Evolutionary conservation across 2,888 invertebrate genomes (phyloP).

Genomic region (Anthrax anthrax): DNA sequence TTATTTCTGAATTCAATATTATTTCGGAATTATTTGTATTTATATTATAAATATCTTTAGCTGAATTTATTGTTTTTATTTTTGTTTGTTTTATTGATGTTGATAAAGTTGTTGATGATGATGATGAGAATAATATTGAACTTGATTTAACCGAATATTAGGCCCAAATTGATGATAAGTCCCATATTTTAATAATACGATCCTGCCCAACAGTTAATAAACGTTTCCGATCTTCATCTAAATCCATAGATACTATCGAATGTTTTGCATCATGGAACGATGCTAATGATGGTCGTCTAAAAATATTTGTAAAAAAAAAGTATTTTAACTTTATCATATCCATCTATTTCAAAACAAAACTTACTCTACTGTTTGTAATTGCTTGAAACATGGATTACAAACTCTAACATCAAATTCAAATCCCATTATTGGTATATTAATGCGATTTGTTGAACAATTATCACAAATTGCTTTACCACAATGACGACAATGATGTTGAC

Average conservation of each 20-base stretch:
- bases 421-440: slow-evolving; percentile 90
- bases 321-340: background rate
- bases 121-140: background rate
- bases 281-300: slow-evolving; percentile 77
- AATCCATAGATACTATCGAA: slow-evolving; percentile 70
- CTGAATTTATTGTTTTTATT: background rate
- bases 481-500: slow-evolving; percentile 82
- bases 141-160: slow-evolving; percentile 13
- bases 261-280: slow-evolving; percentile 94
- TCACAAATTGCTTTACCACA: slow-evolving; percentile 96
- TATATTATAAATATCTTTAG: background rate
- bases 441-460: slow-evolving; percentile 73
- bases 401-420: slow-evolving; percentile 96
- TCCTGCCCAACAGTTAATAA: slow-evolving; percentile 91
- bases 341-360: slow-evolving; percentile 26
- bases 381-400: slow-evolving; percentile 80
- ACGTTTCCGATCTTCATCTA: slow-evolving; percentile 77
- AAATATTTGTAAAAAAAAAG: slow-evolving; percentile 1
- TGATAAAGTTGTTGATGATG: background rate
- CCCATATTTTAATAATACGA: slow-evolving; percentile 88
- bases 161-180: slow-evolving; percentile 51
- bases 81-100: background rate
- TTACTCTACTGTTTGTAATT: slow-evolving; percentile 74
- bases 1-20: background rate
- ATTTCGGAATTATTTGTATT: background rate